These are phyloP conservation scores for Abrostola triplasia DNA, from an alignment of 2,888 invertebrate species.

Conservation along the genomic window DNA sequence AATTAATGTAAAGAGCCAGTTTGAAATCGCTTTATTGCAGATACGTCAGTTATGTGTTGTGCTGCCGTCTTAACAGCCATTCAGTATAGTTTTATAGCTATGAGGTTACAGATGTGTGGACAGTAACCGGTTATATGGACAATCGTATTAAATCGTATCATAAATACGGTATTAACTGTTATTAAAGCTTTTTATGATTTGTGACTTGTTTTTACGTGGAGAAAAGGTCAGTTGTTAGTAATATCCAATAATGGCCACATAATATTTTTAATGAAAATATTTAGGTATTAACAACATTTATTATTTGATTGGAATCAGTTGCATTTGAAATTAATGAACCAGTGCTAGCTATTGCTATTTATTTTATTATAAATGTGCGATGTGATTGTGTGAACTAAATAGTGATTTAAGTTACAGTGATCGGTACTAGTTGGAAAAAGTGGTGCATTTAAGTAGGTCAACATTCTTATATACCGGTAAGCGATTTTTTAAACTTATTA, in stretches of 20 bases:
- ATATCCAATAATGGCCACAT: conserved; percentile 1
- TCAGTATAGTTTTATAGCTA: conserved; percentile 36
- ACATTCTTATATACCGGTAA: no score
- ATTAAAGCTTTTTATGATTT: neutral
- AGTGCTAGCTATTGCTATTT: no score
- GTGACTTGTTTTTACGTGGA: neutral
- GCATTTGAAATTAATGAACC: no score
- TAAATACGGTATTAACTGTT: conserved; percentile 5
- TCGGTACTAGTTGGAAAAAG: no score
- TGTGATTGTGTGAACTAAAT: no score
- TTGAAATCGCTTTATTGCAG: conserved; percentile 1
- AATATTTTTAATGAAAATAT: neutral
- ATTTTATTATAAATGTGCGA: no score
- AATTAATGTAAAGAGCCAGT: neutral
- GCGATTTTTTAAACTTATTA: no score
- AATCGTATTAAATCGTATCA: conserved; percentile 8
- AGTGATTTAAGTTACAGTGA: no score
- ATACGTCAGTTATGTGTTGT: conserved; percentile 8
- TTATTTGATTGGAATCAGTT: no score
- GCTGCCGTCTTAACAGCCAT: conserved; percentile 11
- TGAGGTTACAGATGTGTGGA: conserved; percentile 23
- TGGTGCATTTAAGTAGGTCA: no score
- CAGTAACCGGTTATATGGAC: conserved; percentile 12
- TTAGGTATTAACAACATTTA: no score
- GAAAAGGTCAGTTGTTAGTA: neutral